These are phyloP conservation scores for Brachionus rubens DNA, from an alignment of 1,140 invertebrate species.

Conservation along the genomic window DNA sequence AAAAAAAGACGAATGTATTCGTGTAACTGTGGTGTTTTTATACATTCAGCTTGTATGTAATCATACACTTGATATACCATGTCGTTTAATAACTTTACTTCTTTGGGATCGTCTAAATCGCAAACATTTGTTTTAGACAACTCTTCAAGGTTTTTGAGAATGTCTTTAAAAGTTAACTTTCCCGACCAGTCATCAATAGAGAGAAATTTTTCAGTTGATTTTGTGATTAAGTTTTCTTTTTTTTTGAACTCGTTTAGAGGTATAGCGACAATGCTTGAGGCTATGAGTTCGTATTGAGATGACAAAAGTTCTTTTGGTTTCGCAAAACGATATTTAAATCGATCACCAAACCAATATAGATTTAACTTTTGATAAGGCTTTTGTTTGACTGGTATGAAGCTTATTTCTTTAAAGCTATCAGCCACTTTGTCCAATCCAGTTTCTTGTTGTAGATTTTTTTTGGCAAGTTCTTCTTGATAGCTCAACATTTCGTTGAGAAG, in stretches of 20 bases:
- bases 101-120: slow-evolving; percentile 24
- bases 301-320: slow-evolving; percentile 39
- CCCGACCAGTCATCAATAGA: neutral
- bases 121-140: neutral
- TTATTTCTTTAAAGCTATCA: neutral
- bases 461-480: neutral
- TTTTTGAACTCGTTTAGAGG: slow-evolving; percentile 23
- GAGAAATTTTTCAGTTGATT: slow-evolving; percentile 41
- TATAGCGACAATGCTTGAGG: neutral
- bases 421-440: neutral
- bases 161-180: slow-evolving; percentile 21
- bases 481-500: slow-evolving; percentile 33
- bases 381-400: slow-evolving; percentile 28
- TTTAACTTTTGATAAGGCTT: slow-evolving; percentile 38
- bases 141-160: slow-evolving; percentile 9
- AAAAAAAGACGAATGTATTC: slow-evolving; percentile 25
- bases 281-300: slow-evolving; percentile 8
- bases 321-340: slow-evolving; percentile 5
- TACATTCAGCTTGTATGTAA: slow-evolving; percentile 23
- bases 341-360: slow-evolving; percentile 24
- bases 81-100: slow-evolving; percentile 30
- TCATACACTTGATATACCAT: slow-evolving; percentile 39
- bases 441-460: neutral
- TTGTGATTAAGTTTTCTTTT: slow-evolving; percentile 2
- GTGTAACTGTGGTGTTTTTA: neutral